Evolutionary conservation across 2,113 vertebrate genomes (phyloP).

Genomic region (Lepidothrix coronata): DNA sequence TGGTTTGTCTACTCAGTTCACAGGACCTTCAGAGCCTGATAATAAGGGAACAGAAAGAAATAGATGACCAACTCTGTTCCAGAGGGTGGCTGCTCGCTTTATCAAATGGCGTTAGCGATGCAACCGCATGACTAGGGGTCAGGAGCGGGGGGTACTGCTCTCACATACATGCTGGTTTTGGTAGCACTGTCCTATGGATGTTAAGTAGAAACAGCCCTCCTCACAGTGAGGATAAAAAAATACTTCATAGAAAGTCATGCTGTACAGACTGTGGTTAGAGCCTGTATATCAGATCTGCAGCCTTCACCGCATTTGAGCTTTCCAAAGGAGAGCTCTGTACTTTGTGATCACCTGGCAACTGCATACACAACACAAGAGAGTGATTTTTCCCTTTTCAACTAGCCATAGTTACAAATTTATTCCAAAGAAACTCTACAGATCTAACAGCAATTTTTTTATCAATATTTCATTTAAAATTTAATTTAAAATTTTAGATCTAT

Average conservation of each 20-base stretch:
- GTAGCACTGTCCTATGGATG: fast-evolving
- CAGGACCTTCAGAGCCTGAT: not conserved
- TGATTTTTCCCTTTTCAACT: not conserved
- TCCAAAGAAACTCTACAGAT: not conserved
- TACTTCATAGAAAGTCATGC: not conserved
- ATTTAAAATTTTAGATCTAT: not conserved
- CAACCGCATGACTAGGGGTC: fast-evolving
- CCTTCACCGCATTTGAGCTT: not conserved
- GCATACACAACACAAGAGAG: not conserved
- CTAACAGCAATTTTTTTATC: not conserved
- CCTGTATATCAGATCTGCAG: not conserved
- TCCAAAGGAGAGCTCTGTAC: not conserved
- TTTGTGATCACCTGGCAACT: not conserved
- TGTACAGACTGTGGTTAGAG: not conserved
- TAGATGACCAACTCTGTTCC: fast-evolving
- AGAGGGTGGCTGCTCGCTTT: not conserved
- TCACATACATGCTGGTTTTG: not conserved
- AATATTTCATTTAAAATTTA: not conserved
- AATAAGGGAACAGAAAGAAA: not conserved
- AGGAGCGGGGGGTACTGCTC: not conserved
- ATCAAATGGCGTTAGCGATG: not conserved
- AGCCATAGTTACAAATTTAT: not conserved
- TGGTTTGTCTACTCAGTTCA: not conserved
- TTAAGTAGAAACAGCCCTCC: not conserved
- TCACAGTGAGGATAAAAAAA: not conserved